phyloP scores from a whole-genome alignment of 1,140 invertebrate genomes.

The Dreissena polymorpha region DNA sequence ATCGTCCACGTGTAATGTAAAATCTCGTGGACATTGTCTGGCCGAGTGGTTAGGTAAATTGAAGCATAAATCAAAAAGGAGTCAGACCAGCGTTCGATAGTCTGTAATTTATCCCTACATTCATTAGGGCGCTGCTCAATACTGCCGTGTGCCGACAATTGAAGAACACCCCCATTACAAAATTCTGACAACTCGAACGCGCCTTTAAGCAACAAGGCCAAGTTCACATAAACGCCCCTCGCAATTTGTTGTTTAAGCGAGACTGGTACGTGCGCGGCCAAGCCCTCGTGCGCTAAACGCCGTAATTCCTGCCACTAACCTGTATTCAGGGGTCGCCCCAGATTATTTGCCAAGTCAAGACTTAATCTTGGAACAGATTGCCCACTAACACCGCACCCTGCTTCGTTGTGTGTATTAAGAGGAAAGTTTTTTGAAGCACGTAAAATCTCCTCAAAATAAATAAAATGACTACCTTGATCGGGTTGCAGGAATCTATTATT shows the following conservation, averaged over 20 bases:
- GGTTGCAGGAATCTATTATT: too few species aligned
- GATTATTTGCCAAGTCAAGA: too few species aligned
- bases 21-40: not conserved
- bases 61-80: slow-evolving; percentile 14
- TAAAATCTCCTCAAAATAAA: too few species aligned
- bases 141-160: not conserved
- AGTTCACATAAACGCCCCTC: not conserved
- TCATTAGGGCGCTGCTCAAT: not conserved
- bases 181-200: slow-evolving; percentile 13
- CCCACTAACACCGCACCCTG: too few species aligned
- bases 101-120: slow-evolving; percentile 1
- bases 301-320: too few species aligned
- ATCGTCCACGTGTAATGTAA: slow-evolving; percentile 30
- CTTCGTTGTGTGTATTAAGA: too few species aligned
- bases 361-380: too few species aligned
- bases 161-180: not conserved
- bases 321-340: too few species aligned
- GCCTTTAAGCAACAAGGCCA: too few species aligned
- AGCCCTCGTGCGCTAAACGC: too few species aligned
- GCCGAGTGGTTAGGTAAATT: slow-evolving; percentile 4
- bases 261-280: not conserved
- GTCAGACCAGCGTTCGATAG: slow-evolving; percentile 28
- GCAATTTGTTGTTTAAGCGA: slow-evolving; percentile 1
- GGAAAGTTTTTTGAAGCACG: too few species aligned
- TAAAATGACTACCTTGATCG: too few species aligned